Conservation (phyloP, 2,797 vertebrate genomes). For the Parauchenoglanis punctatus region DNA sequence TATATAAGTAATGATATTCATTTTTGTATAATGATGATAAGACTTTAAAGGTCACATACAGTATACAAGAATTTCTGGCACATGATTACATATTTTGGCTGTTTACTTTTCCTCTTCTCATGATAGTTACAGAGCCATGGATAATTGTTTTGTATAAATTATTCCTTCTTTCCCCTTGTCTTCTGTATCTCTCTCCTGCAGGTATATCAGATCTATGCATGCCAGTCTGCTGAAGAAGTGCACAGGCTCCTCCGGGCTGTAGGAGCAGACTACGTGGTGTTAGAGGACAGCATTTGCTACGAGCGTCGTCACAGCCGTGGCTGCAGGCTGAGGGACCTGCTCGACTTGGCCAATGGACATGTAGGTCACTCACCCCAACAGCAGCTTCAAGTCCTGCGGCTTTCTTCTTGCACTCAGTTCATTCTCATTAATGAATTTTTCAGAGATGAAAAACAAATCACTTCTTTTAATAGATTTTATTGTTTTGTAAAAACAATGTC, state of each 20-base stretch:
- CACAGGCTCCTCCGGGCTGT: conserved; percentile 78
- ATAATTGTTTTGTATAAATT: neutral
- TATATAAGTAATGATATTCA: neutral
- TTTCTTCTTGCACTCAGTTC: neutral
- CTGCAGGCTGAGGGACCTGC: conserved; percentile 90
- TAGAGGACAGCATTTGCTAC: conserved; percentile 96
- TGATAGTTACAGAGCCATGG: neutral
- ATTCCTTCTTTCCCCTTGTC: neutral
- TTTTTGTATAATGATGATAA: neutral
- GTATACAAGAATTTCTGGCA: neutral
- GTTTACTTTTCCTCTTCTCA: neutral
- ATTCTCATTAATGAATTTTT: conserved; percentile 11
- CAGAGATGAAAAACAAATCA: neutral
- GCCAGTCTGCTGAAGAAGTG: conserved; percentile 83
- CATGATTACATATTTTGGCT: too few species aligned
- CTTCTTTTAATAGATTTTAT: neutral
- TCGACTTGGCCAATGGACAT: conserved; percentile 90
- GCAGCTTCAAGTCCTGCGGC: neutral
- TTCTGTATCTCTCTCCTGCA: conserved; percentile 56
- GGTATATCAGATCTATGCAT: conserved; percentile 96
- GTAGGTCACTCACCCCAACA: conserved; percentile 75
- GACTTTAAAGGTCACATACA: neutral
- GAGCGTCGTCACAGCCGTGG: conserved; percentile 88
- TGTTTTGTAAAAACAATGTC: neutral
- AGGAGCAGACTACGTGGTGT: conserved; percentile 86